phyloP scores from a whole-genome alignment of 2,888 invertebrate species.

The Amphipoea lucens region DNA sequence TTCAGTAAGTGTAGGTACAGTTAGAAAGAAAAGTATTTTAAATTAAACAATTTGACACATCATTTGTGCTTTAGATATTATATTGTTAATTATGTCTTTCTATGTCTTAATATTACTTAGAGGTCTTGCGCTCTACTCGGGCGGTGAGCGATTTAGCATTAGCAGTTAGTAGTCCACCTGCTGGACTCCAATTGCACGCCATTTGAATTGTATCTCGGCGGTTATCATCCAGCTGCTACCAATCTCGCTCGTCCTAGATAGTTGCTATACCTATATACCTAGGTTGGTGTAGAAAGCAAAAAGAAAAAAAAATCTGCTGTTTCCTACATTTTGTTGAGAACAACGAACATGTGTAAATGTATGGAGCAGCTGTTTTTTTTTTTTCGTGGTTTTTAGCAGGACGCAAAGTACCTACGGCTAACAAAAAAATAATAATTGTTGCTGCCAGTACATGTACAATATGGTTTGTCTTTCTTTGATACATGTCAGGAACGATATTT shows the following conservation, averaged over 20 bases:
- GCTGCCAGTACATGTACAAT: neutral
- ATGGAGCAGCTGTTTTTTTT: neutral
- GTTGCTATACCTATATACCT: neutral
- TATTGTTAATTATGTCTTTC: neutral
- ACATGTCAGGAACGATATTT: neutral
- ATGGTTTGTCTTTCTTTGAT: conserved; percentile 6
- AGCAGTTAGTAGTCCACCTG: neutral
- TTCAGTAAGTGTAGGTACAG: neutral
- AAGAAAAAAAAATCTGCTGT: neutral
- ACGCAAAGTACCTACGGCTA: too few species aligned
- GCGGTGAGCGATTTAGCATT: neutral
- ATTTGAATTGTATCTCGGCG: neutral
- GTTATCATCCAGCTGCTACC: neutral
- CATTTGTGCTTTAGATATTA: neutral
- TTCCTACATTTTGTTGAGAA: neutral
- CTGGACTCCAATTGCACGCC: neutral
- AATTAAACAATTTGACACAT: neutral
- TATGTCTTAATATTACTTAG: neutral
- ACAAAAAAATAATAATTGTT: neutral
- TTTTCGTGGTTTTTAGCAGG: too few species aligned
- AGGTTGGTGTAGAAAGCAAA: neutral
- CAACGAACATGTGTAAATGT: neutral
- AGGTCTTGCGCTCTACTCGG: neutral
- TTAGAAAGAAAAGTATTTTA: neutral
- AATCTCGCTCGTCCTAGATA: neutral